Percentiles rank a stretch among this genome's conserved stretches.
These are phyloP conservation scores for Asobara japonica DNA, from an alignment of 1,140 invertebrate genomes.

Conservation along the genomic window DNA sequence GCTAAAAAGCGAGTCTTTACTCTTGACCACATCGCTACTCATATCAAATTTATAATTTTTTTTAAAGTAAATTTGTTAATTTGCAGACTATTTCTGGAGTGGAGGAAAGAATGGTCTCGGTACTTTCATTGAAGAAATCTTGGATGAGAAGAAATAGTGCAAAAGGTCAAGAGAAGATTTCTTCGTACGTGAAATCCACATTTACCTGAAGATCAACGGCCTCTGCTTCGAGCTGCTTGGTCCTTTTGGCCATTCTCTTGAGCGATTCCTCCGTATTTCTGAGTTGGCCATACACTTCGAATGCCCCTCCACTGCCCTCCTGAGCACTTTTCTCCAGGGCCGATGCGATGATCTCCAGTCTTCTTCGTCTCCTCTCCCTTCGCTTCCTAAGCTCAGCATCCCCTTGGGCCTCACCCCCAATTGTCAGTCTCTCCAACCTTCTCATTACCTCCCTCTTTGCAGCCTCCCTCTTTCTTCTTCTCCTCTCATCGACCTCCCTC, in stretches of 20 bases:
- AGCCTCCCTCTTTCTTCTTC: conserved; percentile 54
- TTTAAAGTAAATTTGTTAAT: too few relatives aligned
- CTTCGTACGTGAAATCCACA: neutral
- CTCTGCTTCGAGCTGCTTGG: conserved; percentile 60
- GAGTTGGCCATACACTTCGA: conserved; percentile 63
- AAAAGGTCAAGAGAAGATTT: too few relatives aligned
- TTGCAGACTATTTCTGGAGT: too few relatives aligned
- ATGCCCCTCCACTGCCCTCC: conserved; percentile 58
- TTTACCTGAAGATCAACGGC: conserved; percentile 59
- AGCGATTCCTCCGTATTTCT: conserved; percentile 63
- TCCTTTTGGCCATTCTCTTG: conserved; percentile 60
- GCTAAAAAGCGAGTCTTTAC: too few relatives aligned
- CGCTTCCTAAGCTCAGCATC: conserved; percentile 54
- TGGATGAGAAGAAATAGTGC: too few relatives aligned
- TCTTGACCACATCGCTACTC: too few relatives aligned
- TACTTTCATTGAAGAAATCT: too few relatives aligned
- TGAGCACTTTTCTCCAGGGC: conserved; percentile 56
- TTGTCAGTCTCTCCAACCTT: conserved; percentile 58
- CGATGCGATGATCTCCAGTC: conserved; percentile 56
- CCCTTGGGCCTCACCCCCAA: conserved; percentile 59
- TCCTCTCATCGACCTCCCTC: conserved; percentile 50
- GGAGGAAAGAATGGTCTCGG: too few relatives aligned
- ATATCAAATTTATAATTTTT: too few relatives aligned
- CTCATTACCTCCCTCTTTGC: conserved; percentile 59
- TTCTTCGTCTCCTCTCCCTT: conserved; percentile 57